Evolutionary conservation across 2,797 vertebrate genomes (phyloP), one percentile per base, ranked within the genome.

Genomic region (Neosilurus hyrtlii): DNA sequence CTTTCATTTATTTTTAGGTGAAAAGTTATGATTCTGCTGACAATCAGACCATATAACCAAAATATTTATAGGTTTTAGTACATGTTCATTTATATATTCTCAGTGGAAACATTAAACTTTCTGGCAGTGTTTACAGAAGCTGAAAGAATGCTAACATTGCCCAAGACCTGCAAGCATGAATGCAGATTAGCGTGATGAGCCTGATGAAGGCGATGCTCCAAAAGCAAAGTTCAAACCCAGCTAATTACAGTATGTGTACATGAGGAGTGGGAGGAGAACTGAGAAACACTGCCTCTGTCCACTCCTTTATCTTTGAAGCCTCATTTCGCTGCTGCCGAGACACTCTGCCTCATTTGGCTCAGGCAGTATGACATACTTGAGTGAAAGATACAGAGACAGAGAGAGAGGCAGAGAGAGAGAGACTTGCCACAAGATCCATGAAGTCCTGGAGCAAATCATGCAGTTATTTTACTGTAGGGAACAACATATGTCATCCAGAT

Each of bases 401-500:
- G 43, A 71, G 22, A 49, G 37, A 70, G 66, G 43, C 30, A 68
- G 18, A 43, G 35, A 43, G 30, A 30, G 30, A 72, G 62, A 30
- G 62, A 16, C 3, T 11, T 14, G 26, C 10, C 63, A 26, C 56
- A n/a, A 37, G 26, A 43, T 4, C 43, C 30, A 59, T 59, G 26
- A 56, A 6, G 43, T 52, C 49, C 49, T 72, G 22, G 7, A 72
- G 26, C 59, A 54, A 59, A 75, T 59, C 20, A 6, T 49, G n/a
- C 51, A 18, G 35, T 37, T 66, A 76, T 67, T 76, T 75, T 18
- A 43, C 72, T 4, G 18, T 74, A 76, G 73, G 54, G 63, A 67
- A 82, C 30, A 82, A 43, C 81, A 76, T 66, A 75, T 67, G 72
- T 8, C 51, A 30, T 82, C 63, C 63, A 77, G 71, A 75, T 72